Evolutionary conservation across 2,797 vertebrate species (phyloP).

Genomic region (Mareca penelope): DNA sequence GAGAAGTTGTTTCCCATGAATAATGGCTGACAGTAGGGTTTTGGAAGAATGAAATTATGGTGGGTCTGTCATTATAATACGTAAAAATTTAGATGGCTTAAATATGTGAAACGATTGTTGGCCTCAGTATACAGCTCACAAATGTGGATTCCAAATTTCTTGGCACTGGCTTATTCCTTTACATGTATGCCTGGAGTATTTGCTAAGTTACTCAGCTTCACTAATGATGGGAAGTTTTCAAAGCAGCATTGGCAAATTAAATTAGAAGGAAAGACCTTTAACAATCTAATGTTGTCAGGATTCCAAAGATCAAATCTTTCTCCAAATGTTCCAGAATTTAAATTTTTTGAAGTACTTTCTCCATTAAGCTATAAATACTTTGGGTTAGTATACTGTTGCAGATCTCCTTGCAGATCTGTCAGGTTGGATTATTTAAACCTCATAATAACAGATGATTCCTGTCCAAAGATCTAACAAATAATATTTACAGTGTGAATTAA

Average conservation of each 20-base stretch:
- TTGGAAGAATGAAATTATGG: neutral
- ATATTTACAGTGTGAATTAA: neutral
- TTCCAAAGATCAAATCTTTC: neutral
- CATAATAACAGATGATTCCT: conserved; percentile 5
- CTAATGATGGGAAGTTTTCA: neutral
- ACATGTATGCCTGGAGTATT: neutral
- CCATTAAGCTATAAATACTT: neutral
- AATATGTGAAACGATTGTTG: neutral
- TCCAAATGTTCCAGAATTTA: neutral
- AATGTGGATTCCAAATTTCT: neutral
- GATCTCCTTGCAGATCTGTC: conserved; percentile 41
- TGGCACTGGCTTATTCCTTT: neutral
- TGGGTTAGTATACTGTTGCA: neutral
- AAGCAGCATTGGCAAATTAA: neutral
- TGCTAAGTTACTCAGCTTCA: neutral
- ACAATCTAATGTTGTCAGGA: neutral
- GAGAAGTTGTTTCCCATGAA: neutral
- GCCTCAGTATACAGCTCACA: neutral
- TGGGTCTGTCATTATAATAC: neutral
- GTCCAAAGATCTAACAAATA: neutral
- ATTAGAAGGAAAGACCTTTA: neutral
- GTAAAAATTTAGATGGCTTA: neutral
- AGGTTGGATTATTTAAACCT: conserved; percentile 52
- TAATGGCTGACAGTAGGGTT: neutral
- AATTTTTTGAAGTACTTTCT: neutral